Base-by-base conservation (phyloP, 2,113 vertebrate species). In the Eretmochelys imbricata region DNA sequence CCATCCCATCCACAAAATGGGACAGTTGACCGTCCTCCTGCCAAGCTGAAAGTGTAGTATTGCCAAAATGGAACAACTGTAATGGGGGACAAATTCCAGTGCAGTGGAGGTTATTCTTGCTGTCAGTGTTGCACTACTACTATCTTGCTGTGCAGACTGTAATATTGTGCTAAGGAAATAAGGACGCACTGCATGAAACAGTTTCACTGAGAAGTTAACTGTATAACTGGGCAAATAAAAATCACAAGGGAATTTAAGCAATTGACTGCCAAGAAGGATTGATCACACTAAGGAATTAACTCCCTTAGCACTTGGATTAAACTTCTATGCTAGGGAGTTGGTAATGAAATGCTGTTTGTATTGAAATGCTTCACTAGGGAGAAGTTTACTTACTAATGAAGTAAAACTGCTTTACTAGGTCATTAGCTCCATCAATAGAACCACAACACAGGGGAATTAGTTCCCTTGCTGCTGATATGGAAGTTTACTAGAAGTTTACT, bases 361-460 rank as follows among this genome's bases (percentile, higher is more conserved):
- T 82, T 94, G 86, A 93, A 95, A 95, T 93, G 16, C 53, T 95
- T 72, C 93, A 62, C 87, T 11, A 46, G 95, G 93, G 96, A 95
- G 94, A 96, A 88, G 94, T 95, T 96, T 93, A 90, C 90, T 91
- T 96, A 80, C 80, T 97, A 95, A 94, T 96, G 89, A 86, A 97
- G 95, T 42, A 62, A 93, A 97, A 93, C 69, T 90, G 48, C 87
- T 95, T 96, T 91, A 88, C 10, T 85, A 90, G 42, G 24, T 94
- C 97, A 76, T 94, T 97, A 94, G 76, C 78, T 93, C 49, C 50
- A 89, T 49, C 65, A 79, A 78, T 85, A 92, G 83, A 96, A 89
- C 82, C 55, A 75, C 29, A 90, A 80, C 82, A 84, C 72, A 62
- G 62, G 85, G 92, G 90, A 95, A 79, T 87, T 84, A 72, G 48